Evolutionary conservation across 2,797 vertebrate species (phyloP).

Genomic region (Eulemur albifrons): DNA sequence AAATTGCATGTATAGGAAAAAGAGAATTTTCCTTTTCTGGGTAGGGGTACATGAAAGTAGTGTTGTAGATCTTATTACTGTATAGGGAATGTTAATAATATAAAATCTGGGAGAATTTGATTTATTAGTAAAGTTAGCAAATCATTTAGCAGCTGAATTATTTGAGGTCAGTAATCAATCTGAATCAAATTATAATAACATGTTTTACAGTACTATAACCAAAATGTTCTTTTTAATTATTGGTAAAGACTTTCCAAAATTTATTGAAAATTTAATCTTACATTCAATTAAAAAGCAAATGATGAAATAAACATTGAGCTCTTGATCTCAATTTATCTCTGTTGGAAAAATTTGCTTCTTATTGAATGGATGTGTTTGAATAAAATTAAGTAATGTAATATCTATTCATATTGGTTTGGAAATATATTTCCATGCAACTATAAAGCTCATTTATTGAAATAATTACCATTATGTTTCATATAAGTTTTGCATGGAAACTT

Average conservation of each 20-base stretch:
- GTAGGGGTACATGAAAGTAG: not conserved
- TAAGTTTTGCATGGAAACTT: not conserved
- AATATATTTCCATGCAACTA: not conserved
- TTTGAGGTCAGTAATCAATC: not conserved
- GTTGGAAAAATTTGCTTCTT: not conserved
- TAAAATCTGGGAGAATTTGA: not conserved
- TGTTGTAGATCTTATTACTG: not conserved
- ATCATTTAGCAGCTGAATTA: not conserved
- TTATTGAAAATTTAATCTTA: not conserved
- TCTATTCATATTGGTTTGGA: not conserved
- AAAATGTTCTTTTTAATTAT: not conserved
- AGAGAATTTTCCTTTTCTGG: not conserved
- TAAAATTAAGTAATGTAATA: conserved; percentile 35
- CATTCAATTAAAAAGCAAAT: not conserved
- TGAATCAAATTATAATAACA: not conserved
- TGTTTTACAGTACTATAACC: not conserved
- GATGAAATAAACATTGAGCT: not conserved
- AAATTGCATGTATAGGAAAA: not conserved
- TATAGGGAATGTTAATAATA: not conserved
- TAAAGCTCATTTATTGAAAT: conserved; percentile 12
- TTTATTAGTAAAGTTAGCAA: not conserved
- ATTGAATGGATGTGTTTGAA: not conserved
- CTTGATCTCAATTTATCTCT: conserved; percentile 16
- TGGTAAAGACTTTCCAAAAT: not conserved
- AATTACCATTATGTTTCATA: conserved; percentile 25